Conservation (phyloP, 2,113 vertebrate species). For the Osmerus mordax region DNA sequence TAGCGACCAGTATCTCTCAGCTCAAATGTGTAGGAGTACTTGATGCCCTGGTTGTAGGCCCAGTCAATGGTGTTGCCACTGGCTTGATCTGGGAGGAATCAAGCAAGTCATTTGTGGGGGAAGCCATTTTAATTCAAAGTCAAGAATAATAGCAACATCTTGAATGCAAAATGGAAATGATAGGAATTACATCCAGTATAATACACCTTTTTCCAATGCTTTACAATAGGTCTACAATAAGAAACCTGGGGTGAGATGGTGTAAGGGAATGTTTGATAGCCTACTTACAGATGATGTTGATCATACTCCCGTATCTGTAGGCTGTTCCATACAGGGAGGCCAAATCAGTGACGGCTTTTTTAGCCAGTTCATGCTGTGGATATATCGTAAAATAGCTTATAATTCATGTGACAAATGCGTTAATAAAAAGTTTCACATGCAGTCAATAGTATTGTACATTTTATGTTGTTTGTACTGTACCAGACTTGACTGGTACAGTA, state of each 20-base stretch:
- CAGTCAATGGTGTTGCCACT: conserved; percentile 86
- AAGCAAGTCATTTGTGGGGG: background rate
- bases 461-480: no score
- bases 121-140: no score
- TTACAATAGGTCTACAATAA: no score
- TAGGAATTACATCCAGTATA: background rate
- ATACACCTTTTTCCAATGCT: no score
- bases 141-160: no score
- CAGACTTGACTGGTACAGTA: no score
- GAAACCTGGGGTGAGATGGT: no score
- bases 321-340: conserved; percentile 80
- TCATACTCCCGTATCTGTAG: conserved; percentile 84
- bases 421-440: no score
- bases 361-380: conserved; percentile 75
- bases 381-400: background rate
- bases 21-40: conserved; percentile 93
- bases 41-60: conserved; percentile 89
- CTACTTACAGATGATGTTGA: conserved; percentile 87
- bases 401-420: no score
- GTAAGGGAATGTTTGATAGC: no score
- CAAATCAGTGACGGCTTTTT: conserved; percentile 73
- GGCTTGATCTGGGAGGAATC: conserved; percentile 74
- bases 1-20: conserved; percentile 85
- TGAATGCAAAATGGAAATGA: background rate
- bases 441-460: no score